Base-by-base conservation (phyloP, 2,797 vertebrate genomes). In the Simalia tracyae region DNA sequence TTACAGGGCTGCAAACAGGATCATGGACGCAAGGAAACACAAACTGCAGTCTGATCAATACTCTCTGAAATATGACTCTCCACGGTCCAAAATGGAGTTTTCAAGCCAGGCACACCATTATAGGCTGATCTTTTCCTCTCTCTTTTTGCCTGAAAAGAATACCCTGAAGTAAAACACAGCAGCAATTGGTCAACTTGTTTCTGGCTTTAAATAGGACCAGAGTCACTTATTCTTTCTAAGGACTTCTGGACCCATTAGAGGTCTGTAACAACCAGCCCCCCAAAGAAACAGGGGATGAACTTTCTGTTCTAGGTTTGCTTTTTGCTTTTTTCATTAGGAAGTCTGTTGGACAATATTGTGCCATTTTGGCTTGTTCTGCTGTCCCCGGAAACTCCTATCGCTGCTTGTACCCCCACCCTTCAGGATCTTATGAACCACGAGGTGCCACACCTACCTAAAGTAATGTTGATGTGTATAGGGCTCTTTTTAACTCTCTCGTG, bases 1-100 rank as follows among this genome's bases (percentile, higher is more conserved):
- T 98, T 99, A 99, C 99, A 99, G 98, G 98, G 98, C 98, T 98
- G 99, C 98, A 98, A 98, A 98, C 98, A 98, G 98, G 98, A 97
- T 97, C 97, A 97, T 95, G 97, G 97, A 97, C 96, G 95, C 96
- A 96, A 97, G 97, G 96, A 97, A 97, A 97, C 96, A 97, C 97
- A 97, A 97, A 97, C 96, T 97, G 97, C 96, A 95, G 95, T 95
- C 98, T 98, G 98, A 99, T 99, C 99, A 98, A 99, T 99, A 98
- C 97, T 97, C 97, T 95, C 96, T 98, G 97, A 99, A 98, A 98
- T 99, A 99, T 99, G 98, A 98, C 98, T 98, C 98, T 98, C 98
- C 93, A 88, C 0, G 98, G 98, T 97, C 98, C 98, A 97, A 97
- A 97, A 98, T 98, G 98, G 98, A 98, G 98, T 98, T 98, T 98